These are phyloP conservation scores for Cossypha niveicapilla DNA, from an alignment of 2,797 vertebrate species.

Conservation along the genomic window DNA sequence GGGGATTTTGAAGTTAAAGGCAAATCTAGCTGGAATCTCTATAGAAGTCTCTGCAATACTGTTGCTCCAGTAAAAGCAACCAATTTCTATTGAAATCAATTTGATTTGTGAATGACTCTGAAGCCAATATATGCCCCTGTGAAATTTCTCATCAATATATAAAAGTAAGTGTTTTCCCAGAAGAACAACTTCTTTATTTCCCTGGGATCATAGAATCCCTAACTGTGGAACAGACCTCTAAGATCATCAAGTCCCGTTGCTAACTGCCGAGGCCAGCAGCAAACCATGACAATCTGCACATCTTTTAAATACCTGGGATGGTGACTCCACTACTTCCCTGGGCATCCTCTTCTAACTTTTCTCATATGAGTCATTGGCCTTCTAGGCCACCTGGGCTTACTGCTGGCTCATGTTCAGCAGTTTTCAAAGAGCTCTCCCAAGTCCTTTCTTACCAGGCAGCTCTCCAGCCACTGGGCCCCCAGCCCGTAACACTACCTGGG, in stretches of 20 bases:
- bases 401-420: neutral
- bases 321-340: neutral
- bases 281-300: neutral
- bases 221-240: neutral
- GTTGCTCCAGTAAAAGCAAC: neutral
- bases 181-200: neutral
- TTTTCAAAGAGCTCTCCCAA: neutral
- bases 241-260: neutral
- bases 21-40: neutral
- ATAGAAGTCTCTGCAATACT: neutral
- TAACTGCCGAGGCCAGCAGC: too few species aligned
- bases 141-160: neutral
- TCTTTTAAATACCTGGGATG: neutral
- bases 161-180: neutral
- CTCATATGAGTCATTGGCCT: neutral
- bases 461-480: neutral
- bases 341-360: neutral
- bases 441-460: neutral
- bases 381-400: neutral
- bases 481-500: too few species aligned
- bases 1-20: neutral
- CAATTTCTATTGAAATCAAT: neutral
- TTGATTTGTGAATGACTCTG: neutral
- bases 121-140: neutral
- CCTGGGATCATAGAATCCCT: neutral